These are phyloP conservation scores for Drosophila melanica DNA, from an alignment of 1,140 invertebrate species.

Conservation along the genomic window DNA sequence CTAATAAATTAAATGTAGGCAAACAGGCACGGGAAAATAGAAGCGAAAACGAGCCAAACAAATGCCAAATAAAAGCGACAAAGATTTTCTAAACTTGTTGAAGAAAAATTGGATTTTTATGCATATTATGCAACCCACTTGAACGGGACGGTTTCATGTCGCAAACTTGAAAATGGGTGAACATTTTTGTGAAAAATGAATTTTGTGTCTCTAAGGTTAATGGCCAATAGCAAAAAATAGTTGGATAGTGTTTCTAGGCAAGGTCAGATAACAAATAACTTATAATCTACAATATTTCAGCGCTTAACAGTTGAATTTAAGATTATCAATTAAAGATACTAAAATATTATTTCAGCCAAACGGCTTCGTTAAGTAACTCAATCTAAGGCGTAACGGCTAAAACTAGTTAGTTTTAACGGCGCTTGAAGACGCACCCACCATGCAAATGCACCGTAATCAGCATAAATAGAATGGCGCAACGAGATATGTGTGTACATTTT, in stretches of 20 bases:
- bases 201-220: neutral
- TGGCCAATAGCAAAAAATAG: neutral
- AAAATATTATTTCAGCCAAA: neutral
- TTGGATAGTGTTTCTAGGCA: neutral
- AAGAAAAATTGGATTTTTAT: neutral
- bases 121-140: neutral
- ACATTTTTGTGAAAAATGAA: neutral
- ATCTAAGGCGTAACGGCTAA: conserved; percentile 13
- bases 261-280: neutral
- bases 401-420: conserved; percentile 8
- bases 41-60: conserved; percentile 13
- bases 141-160: too few relatives aligned
- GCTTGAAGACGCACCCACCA: conserved; percentile 44
- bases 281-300: neutral
- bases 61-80: conserved; percentile 4
- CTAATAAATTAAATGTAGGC: conserved; percentile 57
- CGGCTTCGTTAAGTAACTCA: neutral
- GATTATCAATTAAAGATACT: neutral
- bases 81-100: neutral
- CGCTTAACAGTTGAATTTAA: neutral
- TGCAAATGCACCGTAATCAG: conserved; percentile 56
- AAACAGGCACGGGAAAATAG: conserved; percentile 39
- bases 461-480: conserved; percentile 48
- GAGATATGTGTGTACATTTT: conserved; percentile 29
- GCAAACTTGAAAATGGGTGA: neutral